These are phyloP conservation scores for Pelochelys cantorii DNA, from an alignment of 2,797 vertebrate genomes.

Conservation along the genomic window DNA sequence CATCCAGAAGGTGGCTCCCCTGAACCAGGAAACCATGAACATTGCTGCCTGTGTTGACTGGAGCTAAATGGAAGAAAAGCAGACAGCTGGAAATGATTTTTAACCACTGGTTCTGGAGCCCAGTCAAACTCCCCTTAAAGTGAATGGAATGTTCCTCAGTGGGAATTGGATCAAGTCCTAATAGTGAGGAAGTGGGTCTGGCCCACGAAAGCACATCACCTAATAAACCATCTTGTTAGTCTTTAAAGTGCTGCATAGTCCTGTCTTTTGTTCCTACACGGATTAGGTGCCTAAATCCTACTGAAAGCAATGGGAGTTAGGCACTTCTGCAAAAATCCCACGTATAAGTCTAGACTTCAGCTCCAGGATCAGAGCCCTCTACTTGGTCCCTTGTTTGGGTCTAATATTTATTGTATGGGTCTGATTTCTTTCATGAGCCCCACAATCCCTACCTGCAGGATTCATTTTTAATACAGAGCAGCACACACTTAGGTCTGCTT, in stretches of 20 bases:
- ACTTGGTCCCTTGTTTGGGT: too few species aligned
- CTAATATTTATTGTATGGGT: background rate
- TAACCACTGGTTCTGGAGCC: background rate
- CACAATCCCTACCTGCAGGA: background rate
- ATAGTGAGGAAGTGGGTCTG: too few species aligned
- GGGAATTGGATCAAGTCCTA: too few species aligned
- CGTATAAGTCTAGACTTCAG: background rate
- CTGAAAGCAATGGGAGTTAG: background rate
- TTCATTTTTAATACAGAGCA: background rate
- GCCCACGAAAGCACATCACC: too few species aligned
- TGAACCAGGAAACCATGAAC: background rate
- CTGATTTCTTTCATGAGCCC: background rate
- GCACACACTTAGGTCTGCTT: too few species aligned
- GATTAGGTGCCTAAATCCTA: background rate
- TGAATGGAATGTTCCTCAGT: background rate
- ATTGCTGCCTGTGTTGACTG: background rate
- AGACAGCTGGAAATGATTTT: background rate
- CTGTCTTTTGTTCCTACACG: too few species aligned
- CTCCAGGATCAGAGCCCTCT: background rate
- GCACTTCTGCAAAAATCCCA: background rate
- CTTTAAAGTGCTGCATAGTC: too few species aligned
- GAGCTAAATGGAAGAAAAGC: background rate
- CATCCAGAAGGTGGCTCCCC: constrained; percentile 56
- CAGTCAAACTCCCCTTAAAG: background rate
- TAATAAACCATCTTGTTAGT: too few species aligned